Conservation (phyloP, 2,113 vertebrate species). For the Ahaetulla prasina region DNA sequence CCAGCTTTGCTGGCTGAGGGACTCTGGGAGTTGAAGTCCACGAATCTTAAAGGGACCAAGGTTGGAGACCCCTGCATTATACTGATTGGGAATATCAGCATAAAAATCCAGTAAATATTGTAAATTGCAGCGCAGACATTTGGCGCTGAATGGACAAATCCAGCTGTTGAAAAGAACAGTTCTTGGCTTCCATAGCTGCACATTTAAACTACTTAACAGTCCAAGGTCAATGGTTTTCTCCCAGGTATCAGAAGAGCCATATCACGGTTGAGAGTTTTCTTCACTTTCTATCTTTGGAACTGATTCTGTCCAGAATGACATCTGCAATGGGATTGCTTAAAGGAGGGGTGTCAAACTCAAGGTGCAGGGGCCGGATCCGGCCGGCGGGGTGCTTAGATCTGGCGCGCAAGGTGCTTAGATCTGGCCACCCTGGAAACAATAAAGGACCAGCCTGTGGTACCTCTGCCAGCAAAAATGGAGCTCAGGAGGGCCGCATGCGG, state of each 20-base stretch:
- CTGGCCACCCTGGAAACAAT: no score
- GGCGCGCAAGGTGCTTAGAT: no score
- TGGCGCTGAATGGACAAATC: not conserved
- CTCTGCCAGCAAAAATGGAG: no score
- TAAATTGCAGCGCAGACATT: not conserved
- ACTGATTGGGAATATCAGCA: not conserved
- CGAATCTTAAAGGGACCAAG: no score
- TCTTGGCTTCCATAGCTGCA: not conserved
- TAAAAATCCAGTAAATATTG: not conserved
- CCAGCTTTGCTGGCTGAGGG: no score
- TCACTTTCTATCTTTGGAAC: not conserved
- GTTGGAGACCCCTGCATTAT: no score
- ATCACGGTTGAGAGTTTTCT: not conserved
- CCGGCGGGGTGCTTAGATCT: no score
- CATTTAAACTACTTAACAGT: not conserved
- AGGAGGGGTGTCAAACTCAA: not conserved
- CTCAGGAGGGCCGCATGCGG: no score
- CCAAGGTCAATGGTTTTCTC: not conserved
- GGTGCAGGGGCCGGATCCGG: no score
- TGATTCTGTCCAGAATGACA: not conserved
- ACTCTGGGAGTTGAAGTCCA: no score
- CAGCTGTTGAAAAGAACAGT: not conserved
- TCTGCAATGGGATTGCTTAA: not conserved
- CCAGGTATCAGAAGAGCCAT: not conserved
- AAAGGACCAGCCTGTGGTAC: no score